Percentiles rank a stretch among this genome's conserved stretches.
phyloP scores from a whole-genome alignment of 2,797 vertebrate genomes.

The Pseudochaenichthys georgianus region DNA sequence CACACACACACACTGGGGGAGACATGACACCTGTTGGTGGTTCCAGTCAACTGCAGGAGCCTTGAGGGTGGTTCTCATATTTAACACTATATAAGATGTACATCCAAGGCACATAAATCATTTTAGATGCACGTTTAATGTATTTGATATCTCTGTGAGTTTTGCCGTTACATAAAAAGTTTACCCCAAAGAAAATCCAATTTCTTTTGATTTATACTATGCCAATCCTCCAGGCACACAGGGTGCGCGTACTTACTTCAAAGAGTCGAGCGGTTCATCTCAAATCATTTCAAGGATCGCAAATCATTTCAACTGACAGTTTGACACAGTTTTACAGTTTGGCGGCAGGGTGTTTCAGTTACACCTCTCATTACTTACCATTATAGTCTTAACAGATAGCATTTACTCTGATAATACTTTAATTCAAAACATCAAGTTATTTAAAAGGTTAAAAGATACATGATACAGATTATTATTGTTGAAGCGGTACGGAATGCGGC shows the following conservation, averaged over 20 bases:
- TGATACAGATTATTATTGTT: too few species aligned
- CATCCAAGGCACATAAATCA: neutral
- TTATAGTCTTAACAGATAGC: too few species aligned
- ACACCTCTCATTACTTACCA: slow-evolving; percentile 12
- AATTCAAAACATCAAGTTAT: neutral
- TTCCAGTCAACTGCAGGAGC: slow-evolving; percentile 69
- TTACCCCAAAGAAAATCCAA: neutral
- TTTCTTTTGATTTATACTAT: slow-evolving; percentile 30
- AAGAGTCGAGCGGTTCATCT: slow-evolving; percentile 41
- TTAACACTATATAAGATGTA: neutral
- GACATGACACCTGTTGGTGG: slow-evolving; percentile 80
- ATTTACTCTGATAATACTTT: slow-evolving; percentile 1
- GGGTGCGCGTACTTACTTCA: slow-evolving; percentile 38
- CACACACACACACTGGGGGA: slow-evolving; percentile 35
- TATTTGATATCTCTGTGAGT: too few species aligned
- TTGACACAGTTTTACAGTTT: slow-evolving; percentile 42
- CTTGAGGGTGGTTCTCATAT: slow-evolving; percentile 1
- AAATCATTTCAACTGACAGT: slow-evolving; percentile 39
- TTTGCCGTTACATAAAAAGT: neutral
- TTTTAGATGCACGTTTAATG: too few species aligned
- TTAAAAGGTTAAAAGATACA: neutral
- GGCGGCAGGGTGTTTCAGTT: slow-evolving; percentile 7
- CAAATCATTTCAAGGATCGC: slow-evolving; percentile 28
- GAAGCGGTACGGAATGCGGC: too few species aligned
- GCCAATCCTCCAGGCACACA: neutral